Conservation (phyloP, 2,888 invertebrate species). For the Phyto melanocephala region DNA sequence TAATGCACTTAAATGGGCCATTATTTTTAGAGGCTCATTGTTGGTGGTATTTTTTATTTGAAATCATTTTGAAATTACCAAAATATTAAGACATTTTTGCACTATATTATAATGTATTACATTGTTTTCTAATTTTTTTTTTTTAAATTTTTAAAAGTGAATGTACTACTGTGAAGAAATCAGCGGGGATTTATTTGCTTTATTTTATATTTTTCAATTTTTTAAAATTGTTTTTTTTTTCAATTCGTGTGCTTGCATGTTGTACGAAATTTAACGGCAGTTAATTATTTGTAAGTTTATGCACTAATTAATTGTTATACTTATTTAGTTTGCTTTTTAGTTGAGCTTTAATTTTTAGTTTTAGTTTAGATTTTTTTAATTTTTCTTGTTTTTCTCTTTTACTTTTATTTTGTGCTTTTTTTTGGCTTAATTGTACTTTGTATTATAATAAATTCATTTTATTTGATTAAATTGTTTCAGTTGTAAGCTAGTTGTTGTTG, state of each 20-base stretch:
- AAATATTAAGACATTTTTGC: slow-evolving; percentile 42
- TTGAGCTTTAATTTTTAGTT: slow-evolving; percentile 36
- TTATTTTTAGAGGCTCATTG: not conserved
- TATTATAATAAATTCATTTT: slow-evolving; percentile 12
- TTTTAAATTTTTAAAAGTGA: slow-evolving; percentile 52
- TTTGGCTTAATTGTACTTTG: slow-evolving; percentile 13
- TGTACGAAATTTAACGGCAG: slow-evolving; percentile 69
- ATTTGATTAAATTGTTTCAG: slow-evolving; percentile 50
- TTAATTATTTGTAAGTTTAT: slow-evolving; percentile 75
- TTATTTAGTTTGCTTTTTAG: slow-evolving; percentile 43
- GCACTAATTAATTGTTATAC: slow-evolving; percentile 75
- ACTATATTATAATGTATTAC: slow-evolving; percentile 15
- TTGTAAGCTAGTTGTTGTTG: slow-evolving; percentile 45
- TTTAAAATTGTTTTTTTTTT: not conserved
- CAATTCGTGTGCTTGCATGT: slow-evolving; percentile 43
- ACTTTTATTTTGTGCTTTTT: slow-evolving; percentile 6
- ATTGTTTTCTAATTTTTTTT: slow-evolving; percentile 5
- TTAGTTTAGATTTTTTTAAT: slow-evolving; percentile 17
- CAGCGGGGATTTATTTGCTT: not conserved
- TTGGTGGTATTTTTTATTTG: not conserved
- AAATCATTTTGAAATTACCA: slow-evolving; percentile 22
- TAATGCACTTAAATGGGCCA: too few relatives aligned
- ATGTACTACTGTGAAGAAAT: slow-evolving; percentile 44
- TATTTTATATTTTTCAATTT: not conserved
- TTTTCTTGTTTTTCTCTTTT: slow-evolving; percentile 41